phyloP scores from a whole-genome alignment of 2,888 invertebrate species.

The Ophion obscuratus region DNA sequence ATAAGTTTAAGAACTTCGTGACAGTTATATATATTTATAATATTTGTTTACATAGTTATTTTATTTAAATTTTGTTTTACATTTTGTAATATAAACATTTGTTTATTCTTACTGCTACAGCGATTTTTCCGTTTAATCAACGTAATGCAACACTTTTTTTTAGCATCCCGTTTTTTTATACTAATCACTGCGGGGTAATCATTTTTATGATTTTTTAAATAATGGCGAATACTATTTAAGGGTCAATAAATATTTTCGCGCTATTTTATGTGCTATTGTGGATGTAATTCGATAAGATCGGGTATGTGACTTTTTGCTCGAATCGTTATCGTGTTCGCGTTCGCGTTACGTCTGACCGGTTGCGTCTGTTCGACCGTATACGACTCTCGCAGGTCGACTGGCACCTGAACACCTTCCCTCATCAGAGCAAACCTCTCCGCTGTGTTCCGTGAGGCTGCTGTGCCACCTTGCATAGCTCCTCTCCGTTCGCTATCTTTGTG shows the following conservation, averaged over 20 bases:
- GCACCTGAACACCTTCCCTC: constrained; percentile 78
- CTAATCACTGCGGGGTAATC: background rate
- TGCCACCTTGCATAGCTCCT: constrained; percentile 72
- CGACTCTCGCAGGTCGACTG: constrained; percentile 79
- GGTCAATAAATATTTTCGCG: background rate
- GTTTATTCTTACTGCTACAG: background rate
- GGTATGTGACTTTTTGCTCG: background rate
- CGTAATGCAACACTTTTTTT: background rate
- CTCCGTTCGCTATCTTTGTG: constrained; percentile 70
- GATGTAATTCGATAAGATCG: background rate
- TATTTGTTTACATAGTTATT: no score
- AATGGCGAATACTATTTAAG: background rate
- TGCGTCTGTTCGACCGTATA: constrained; percentile 73
- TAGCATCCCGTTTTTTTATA: background rate
- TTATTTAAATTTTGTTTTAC: no score
- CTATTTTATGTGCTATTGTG: background rate
- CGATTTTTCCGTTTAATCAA: background rate
- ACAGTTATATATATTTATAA: no score
- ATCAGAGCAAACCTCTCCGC: constrained; percentile 75
- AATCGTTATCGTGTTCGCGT: constrained; percentile 31
- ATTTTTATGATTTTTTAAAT: background rate
- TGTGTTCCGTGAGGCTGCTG: constrained; percentile 60
- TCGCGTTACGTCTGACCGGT: constrained; percentile 62
- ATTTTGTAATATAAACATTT: background rate
- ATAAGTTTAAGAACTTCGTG: background rate